These are phyloP conservation scores for Cariama cristata DNA, from an alignment of 2,113 vertebrate genomes.

Conservation along the genomic window DNA sequence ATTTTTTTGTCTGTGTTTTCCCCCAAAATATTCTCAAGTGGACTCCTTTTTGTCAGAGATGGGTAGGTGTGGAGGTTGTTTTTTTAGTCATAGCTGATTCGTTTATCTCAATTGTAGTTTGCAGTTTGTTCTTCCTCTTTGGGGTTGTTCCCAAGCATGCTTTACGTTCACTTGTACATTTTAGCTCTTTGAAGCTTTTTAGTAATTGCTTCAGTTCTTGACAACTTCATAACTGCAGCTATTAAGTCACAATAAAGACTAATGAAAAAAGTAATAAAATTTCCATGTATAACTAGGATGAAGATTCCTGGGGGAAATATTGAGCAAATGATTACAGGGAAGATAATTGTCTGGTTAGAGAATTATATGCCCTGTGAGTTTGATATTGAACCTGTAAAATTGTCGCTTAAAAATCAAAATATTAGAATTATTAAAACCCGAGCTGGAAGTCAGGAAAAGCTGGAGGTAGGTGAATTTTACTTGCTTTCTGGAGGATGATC, in stretches of 20 bases:
- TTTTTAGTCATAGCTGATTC: not conserved
- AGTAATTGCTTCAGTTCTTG: conserved; percentile 59
- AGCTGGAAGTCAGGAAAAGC: conserved; percentile 4
- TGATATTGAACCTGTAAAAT: conserved; percentile 58
- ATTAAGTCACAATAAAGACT: conserved; percentile 61
- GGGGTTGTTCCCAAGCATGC: conserved; percentile 13
- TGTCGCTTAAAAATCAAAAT: conserved; percentile 56
- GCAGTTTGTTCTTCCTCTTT: not conserved
- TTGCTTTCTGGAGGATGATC: not conserved
- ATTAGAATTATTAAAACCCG: conserved; percentile 2
- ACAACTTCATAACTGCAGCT: conserved; percentile 54
- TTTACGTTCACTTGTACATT: not conserved
- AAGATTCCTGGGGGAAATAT: conserved; percentile 68
- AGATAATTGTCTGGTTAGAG: conserved; percentile 75
- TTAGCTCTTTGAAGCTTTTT: conserved; percentile 47
- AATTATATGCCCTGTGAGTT: conserved; percentile 66
- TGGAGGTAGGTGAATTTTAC: not conserved
- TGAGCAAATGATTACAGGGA: conserved; percentile 72
- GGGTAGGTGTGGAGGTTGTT: not conserved
- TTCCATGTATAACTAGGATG: conserved; percentile 73
- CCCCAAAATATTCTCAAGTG: not conserved
- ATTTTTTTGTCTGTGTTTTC: not conserved
- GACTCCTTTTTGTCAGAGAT: not conserved
- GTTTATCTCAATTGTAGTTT: conserved; percentile 22
- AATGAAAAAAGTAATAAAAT: conserved; percentile 73